Conservation (phyloP, 2,888 invertebrate species). For the Trachelus iudaicus region DNA sequence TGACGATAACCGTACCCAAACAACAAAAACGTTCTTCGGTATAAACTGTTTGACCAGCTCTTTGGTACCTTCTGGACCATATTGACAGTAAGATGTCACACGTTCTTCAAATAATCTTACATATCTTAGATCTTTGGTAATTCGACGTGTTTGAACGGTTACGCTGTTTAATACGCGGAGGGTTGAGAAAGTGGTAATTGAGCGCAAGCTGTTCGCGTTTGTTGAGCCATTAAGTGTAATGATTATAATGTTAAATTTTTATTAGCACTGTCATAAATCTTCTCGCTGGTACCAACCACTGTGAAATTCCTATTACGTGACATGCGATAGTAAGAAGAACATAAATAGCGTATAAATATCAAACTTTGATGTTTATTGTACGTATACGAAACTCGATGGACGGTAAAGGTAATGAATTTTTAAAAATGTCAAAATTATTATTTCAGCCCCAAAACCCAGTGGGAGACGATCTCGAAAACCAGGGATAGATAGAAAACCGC, state of each 20-base stretch:
- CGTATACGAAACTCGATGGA: background rate
- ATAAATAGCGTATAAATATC: background rate
- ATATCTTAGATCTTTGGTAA: slow-evolving; percentile 42
- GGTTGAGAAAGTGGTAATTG: slow-evolving; percentile 47
- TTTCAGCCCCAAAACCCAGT: slow-evolving; percentile 82
- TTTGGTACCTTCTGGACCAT: slow-evolving; percentile 43
- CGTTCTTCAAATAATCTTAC: slow-evolving; percentile 48
- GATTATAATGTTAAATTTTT: slow-evolving; percentile 48
- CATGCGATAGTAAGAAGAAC: background rate
- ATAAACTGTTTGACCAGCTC: slow-evolving; percentile 52
- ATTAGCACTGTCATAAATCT: slow-evolving; percentile 43
- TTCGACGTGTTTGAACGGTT: slow-evolving; percentile 25
- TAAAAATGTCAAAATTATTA: background rate
- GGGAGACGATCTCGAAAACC: slow-evolving; percentile 86
- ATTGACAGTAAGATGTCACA: slow-evolving; percentile 52
- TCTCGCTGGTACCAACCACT: background rate
- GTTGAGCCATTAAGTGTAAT: slow-evolving; percentile 37
- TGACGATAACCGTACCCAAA: slow-evolving; percentile 49
- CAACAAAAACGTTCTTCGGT: slow-evolving; percentile 37
- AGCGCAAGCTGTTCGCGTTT: slow-evolving; percentile 37
- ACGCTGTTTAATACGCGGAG: slow-evolving; percentile 17
- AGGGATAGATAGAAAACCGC: slow-evolving; percentile 91
- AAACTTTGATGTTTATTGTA: background rate
- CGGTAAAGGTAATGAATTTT: background rate
- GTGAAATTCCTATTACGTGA: background rate